Percentiles rank a stretch among this genome's conserved stretches.
Evolutionary conservation across 2,888 invertebrate genomes (phyloP).

Genomic region (Calameuta pallipes): DNA sequence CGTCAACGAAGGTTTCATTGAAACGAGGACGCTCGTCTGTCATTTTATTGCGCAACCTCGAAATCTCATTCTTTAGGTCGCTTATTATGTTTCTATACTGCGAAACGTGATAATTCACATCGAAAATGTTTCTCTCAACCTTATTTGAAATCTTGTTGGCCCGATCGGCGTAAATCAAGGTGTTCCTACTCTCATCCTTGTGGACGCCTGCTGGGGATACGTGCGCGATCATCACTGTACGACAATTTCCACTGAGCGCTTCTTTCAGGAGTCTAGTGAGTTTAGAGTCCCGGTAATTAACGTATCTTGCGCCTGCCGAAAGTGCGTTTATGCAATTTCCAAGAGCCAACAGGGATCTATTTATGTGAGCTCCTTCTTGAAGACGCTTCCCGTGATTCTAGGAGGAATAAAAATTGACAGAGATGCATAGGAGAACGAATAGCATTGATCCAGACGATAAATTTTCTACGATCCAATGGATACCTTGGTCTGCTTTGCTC

Average conservation of each 20-base stretch:
- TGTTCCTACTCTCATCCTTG: constrained; percentile 93
- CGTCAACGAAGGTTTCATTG: constrained; percentile 43
- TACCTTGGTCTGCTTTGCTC: constrained; percentile 88
- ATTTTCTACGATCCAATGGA: constrained; percentile 14
- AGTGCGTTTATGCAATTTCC: constrained; percentile 97
- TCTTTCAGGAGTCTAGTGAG: constrained; percentile 90
- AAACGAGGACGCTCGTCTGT: constrained; percentile 74
- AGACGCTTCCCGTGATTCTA: constrained; percentile 85
- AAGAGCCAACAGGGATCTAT: constrained; percentile 87
- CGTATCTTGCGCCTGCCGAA: constrained; percentile 85
- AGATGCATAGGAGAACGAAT: not conserved
- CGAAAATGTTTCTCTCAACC: constrained; percentile 70
- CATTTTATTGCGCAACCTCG: constrained; percentile 83
- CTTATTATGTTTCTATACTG: constrained; percentile 86
- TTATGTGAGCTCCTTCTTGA: constrained; percentile 95
- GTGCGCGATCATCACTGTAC: constrained; percentile 97
- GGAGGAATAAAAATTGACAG: constrained; percentile 13
- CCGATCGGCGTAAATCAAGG: constrained; percentile 92
- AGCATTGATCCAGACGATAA: not conserved
- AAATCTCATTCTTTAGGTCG: constrained; percentile 87
- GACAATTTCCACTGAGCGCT: constrained; percentile 90
- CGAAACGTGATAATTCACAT: constrained; percentile 80
- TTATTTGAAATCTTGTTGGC: constrained; percentile 94
- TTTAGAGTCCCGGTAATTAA: constrained; percentile 96
- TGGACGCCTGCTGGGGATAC: constrained; percentile 85